Conservation (phyloP, 2,797 vertebrate genomes). For the Poeciliopsis presidionis region DNA sequence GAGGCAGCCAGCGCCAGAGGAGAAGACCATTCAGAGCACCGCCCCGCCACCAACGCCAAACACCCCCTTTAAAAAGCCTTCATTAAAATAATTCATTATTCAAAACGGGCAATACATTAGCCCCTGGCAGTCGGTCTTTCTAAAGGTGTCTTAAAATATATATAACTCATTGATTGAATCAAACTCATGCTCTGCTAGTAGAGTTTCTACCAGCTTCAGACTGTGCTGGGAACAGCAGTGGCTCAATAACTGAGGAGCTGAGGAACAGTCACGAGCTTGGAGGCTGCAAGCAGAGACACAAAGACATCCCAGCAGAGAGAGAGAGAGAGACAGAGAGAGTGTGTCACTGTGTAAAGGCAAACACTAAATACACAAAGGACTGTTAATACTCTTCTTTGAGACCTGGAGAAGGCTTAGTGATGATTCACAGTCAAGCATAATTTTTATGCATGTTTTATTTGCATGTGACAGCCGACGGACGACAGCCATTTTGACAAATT, state of each 20-base stretch:
- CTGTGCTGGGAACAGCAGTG: conserved; percentile 43
- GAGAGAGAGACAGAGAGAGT: not conserved
- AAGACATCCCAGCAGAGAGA: conserved; percentile 60
- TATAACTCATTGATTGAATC: conserved; percentile 74
- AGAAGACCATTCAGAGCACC: conserved; percentile 72
- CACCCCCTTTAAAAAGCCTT: conserved; percentile 77
- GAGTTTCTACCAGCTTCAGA: conserved; percentile 62
- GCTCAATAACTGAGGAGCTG: conserved; percentile 49
- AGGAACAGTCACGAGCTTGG: conserved; percentile 67
- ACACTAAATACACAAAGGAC: conserved; percentile 34
- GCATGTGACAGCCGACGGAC: not conserved
- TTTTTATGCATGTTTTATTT: conserved; percentile 2
- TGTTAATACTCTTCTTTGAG: conserved; percentile 23
- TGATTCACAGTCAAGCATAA: not conserved
- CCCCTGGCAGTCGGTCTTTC: conserved; percentile 71
- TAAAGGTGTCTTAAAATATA: conserved; percentile 78
- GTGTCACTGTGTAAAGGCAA: conserved; percentile 3
- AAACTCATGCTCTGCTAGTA: conserved; percentile 66
- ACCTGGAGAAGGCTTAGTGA: not conserved
- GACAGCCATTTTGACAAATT: not conserved
- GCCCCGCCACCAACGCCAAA: conserved; percentile 69
- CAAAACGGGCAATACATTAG: conserved; percentile 77
- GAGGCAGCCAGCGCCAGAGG: conserved; percentile 75
- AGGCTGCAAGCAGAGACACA: conserved; percentile 50
- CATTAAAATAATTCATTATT: conserved; percentile 86